Evolutionary conservation across 2,888 invertebrate genomes (phyloP), one percentile per base, ranked within the genome.

Genomic region (Drosophila mulleri): DNA sequence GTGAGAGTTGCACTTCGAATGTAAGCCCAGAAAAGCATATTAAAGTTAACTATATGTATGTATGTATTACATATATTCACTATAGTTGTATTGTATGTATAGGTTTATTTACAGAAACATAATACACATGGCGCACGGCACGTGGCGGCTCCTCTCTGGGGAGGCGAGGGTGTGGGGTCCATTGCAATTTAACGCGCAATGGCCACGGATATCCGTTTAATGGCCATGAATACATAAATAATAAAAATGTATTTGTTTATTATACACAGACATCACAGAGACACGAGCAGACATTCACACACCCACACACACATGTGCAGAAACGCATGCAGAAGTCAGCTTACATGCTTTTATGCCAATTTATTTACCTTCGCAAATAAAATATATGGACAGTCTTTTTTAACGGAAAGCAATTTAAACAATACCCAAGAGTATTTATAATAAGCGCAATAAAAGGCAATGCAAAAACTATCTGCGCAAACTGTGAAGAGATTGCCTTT

Each of bases 151-250:
- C n/a, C 50, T 60, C 61, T 52, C 29, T 26, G 26, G 42, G 26
- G 53, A 44, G 14, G 32, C 59, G 41, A 32, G 35, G 45, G 64
- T 58, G 66, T 44, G 64, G 66, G 44, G 56, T 67, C 32, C 59
- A 61, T 62, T 82, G 89, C 89, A 89, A 85, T 85, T 85, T 85
- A 89, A 88, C 89, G 84, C 89, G 78, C 86, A 80, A 89, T 84
- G 90, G 73, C 75, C 82, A 78, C 89, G 85, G 85, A 86, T 87
- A 86, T 86, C 85, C 85, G 85, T 88, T 86, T 89, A 90, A 86
- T 90, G 85, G 90, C 90, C 90, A 89, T 86, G 85, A 86, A 86
- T 85, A 90, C 85, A 85, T 90, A 90, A 85, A 90, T 90, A 89
- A 88, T 84, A 90, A 90, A 88, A 84, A 86, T 90, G 75, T 88